Evolutionary conservation across 2,113 vertebrate species (phyloP).

Genomic region (Phalacrocorax brasilianus): DNA sequence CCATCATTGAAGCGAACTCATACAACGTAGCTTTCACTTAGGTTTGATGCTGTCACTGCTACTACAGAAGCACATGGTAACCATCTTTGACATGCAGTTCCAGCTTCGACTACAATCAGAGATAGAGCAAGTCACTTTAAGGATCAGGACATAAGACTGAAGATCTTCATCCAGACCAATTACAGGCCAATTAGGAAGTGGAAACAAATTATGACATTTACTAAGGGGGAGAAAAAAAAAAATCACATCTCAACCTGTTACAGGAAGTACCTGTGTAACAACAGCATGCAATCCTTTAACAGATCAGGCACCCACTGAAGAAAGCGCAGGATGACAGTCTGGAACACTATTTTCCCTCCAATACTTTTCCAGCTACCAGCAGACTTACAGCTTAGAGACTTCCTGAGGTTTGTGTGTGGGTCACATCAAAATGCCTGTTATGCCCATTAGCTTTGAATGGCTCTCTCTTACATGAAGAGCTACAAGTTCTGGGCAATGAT

Average conservation of each 20-base stretch:
- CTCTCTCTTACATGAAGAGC: not conserved
- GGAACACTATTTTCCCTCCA: not conserved
- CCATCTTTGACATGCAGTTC: not conserved
- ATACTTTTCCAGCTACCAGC: not conserved
- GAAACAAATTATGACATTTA: not conserved
- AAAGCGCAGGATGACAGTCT: fast-evolving
- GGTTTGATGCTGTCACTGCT: not conserved
- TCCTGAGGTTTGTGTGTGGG: not conserved
- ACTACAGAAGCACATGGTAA: not conserved
- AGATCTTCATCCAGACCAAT: not conserved
- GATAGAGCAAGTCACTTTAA: not conserved
- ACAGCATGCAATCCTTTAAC: not conserved
- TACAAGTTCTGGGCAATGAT: not conserved
- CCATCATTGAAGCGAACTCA: not conserved
- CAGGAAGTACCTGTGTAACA: not conserved
- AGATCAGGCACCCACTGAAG: not conserved
- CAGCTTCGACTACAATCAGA: not conserved
- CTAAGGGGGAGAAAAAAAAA: not conserved
- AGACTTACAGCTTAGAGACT: not conserved
- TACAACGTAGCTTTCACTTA: not conserved
- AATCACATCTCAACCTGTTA: not conserved
- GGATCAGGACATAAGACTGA: not conserved
- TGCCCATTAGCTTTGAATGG: not conserved
- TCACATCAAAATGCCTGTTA: not conserved
- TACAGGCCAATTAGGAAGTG: not conserved